Evolutionary conservation across 2,797 vertebrate species (phyloP), one percentile per base, ranked within the genome.

Genomic region (Buphagus erythrorhynchus): DNA sequence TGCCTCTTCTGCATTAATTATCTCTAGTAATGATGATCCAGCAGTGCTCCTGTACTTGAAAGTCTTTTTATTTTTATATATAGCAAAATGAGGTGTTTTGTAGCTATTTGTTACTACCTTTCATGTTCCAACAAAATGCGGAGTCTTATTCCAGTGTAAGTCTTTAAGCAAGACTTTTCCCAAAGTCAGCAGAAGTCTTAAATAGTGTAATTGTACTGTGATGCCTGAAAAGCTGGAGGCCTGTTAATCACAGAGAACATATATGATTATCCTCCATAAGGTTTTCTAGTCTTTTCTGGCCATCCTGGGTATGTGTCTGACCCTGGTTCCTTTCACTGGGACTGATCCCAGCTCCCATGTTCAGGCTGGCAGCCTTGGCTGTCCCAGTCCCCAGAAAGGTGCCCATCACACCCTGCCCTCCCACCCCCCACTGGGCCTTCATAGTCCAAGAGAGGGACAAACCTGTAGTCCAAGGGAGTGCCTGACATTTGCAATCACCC

Each of bases 331-430:
- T 29, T 13, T 72, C 1, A 5, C 4, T 42, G 45, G 29, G 8
- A 24, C 16, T 40, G 17, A 28, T 21, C 13, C 36, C 40, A 59
- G 0, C 1, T 8, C 5, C 19, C 8, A 24, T 0, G 0, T 6
- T 6, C 21, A 75, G 38, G 16, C 14, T 52, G 58, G 8, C 33
- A 61, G 31, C 17, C 25, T 72, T 0, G 0, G 6, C 25, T 68
- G 0, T 42, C 35, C 28, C 26, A 7, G 15, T 55, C 11, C 25
- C 13, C 29, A 49, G 29, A 33, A 62, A 36, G 25, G 18, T 29
- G 5, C 10, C 3, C 0, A 4, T 19, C 28, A 51, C 13, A 19
- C 11, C 13, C 36, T 51, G 21, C 29, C 29, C 15, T 67, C 25
- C 29, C 10, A 28, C 7, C 4, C 3, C 2, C 4, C 3, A 3